These are phyloP conservation scores for Lampropteryx suffumata DNA, from an alignment of 2,888 invertebrate genomes.

Conservation along the genomic window DNA sequence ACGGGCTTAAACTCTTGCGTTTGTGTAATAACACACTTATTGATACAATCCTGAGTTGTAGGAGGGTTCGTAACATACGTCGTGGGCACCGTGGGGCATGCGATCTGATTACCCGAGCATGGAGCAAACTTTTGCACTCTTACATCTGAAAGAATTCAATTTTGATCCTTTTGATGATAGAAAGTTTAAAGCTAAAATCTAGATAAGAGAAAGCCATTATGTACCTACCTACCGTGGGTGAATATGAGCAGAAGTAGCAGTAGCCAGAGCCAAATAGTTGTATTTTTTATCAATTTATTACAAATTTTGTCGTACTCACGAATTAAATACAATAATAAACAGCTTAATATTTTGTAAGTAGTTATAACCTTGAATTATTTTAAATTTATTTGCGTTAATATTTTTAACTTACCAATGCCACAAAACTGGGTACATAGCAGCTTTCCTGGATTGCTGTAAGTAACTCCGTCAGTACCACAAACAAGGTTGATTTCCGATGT, in stretches of 20 bases:
- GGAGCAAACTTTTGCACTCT: conserved; percentile 15
- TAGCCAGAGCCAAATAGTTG: too few species aligned
- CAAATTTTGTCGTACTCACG: too few species aligned
- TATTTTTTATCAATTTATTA: too few species aligned
- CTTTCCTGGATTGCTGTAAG: conserved; percentile 62
- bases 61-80: background rate
- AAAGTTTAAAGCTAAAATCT: too few species aligned
- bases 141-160: conserved; percentile 18
- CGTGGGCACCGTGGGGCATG: conserved; percentile 3
- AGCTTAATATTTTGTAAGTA: too few species aligned
- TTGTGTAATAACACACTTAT: conserved; percentile 53
- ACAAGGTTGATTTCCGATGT: conserved; percentile 72
- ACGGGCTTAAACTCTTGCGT: conserved; percentile 62
- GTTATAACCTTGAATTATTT: too few species aligned
- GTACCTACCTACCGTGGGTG: too few species aligned
- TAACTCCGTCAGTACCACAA: conserved; percentile 66
- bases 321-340: too few species aligned
- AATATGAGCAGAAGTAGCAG: too few species aligned
- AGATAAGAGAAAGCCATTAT: too few species aligned
- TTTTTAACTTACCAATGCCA: conserved; percentile 56
- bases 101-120: conserved; percentile 7
- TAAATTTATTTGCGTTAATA: too few species aligned
- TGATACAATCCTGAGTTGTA: conserved; percentile 32
- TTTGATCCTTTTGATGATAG: background rate
- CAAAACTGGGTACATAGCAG: conserved; percentile 65